Base-by-base conservation (phyloP, 1,140 invertebrate species). In the Proctacanthus coquilletti region DNA sequence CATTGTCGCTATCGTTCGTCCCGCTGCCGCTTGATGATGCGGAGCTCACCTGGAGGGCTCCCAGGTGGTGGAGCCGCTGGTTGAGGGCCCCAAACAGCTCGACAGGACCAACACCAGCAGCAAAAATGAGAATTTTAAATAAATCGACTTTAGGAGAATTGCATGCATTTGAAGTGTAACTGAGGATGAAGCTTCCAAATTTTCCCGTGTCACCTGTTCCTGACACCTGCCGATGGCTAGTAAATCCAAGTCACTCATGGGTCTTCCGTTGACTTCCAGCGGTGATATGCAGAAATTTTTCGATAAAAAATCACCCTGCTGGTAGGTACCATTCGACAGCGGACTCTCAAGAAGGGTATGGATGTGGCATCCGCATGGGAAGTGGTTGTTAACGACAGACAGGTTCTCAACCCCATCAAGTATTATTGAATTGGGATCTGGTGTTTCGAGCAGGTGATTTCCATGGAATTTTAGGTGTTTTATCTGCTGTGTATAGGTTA, bases 281-380 rank as follows among this genome's bases (percentile, higher is more conserved):
- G 81, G 81, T 8, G 82, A 85, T 47, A 87, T 85, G 61, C 83
- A 87, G 52, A 69, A 83, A 58, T 87, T 87, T 25, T 72, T 73
- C n/a, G 69, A 64, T 11, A 74, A 68, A 49, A 87, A 85, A 18
- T 79, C 72, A 25, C 61, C 62, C 18, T 56, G 39, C n/a, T 60
- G 54, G 42, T 60, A 49, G 11, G 71, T 68, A 2, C 72, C 72
- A 47, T 81, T 70, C 4, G 74, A 75, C 34, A 85, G 64, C 10
- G 80, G 75, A 34, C 79, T 79, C 18, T 75, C 71, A 9, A 84
- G 60, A 8, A 84, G 67, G 23, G 77, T 73, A 45, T 81, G 75
- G 4, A 80, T 70, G 41, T 80, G 80, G 45, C 82, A 87, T 54
- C 84, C 82, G 51, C 83, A 87, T 0, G 83, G 82, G 49, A 86